Evolutionary conservation across 2,797 vertebrate genomes (phyloP), one percentile per base, ranked within the genome.

Genomic region (Rhinichthys osculus): DNA sequence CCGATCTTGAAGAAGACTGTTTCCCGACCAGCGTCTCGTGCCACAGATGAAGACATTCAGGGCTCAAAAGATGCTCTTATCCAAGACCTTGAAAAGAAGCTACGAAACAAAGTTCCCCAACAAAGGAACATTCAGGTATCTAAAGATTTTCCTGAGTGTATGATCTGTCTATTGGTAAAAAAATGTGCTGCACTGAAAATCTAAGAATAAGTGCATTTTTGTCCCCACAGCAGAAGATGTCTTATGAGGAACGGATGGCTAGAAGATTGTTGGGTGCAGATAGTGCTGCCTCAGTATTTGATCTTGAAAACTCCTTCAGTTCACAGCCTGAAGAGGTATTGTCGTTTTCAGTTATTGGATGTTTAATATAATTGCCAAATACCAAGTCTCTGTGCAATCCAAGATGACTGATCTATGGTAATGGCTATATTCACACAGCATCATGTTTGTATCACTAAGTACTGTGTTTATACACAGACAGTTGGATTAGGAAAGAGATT

Each of bases 21-120:
- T 47, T 91, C 92, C 64, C 92, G 93, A 72, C 94, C 95, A 30
- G 94, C 92, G 83, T 94, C 95, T 83, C 95, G 94, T 89, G 94
- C 96, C 88, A 96, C 97, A 86, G 97, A 99, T 87, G 96, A 96
- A 77, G 96, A 99, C 90, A 98, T 99, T 85, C 96, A 97, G 95
- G 98, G 97, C 90, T 97, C 98, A 70, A 99, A 99, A 92, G 96
- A 99, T 72, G 98, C 98, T 27, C 95, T 99, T 64, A 98, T 99
- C 84, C 98, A 99, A 91, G 98, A 99, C 89, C 92, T 99, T 93
- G 98, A 99, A 81, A 98, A 97, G 93, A 98, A 99, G 82, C 93
- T 99, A 21, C 95, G 96, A 82, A 97, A 95, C 87, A 99, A 98
- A 91, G 97, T 97, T 89, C 96, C 90, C 81, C 94, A 96, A 82